phyloP scores from a whole-genome alignment of 2,888 invertebrate species.

The Morinoia aosen region DNA sequence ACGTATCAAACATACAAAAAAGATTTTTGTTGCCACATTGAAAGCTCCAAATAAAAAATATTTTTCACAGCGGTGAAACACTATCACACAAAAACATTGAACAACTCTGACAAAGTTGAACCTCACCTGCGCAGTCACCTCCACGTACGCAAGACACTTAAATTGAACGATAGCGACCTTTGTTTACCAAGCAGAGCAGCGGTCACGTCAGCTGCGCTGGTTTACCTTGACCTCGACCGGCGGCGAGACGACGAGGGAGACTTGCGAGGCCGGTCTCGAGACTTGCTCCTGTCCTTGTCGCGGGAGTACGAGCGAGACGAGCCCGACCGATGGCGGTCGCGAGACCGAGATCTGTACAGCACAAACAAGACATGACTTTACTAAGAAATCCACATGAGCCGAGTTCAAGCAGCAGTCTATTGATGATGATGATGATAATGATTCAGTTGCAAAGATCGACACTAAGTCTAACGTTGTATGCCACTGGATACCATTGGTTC shows the following conservation, averaged over 20 bases:
- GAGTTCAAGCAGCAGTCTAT: no score
- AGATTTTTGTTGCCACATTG: not conserved
- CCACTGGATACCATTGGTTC: no score
- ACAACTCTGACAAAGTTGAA: not conserved
- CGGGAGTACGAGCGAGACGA: conserved; percentile 35
- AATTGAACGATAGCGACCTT: conserved; percentile 52
- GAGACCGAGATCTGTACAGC: not conserved
- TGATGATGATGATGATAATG: no score
- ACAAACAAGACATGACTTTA: not conserved
- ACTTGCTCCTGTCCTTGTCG: conserved; percentile 38
- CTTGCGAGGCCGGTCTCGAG: conserved; percentile 24
- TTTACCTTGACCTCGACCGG: conserved; percentile 58
- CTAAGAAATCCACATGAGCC: no score
- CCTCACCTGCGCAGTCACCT: conserved; percentile 1
- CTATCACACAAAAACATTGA: not conserved
- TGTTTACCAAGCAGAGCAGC: conserved; percentile 53
- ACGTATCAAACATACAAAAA: not conserved
- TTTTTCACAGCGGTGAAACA: not conserved
- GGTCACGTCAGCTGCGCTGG: conserved; percentile 19
- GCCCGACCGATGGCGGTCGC: not conserved
- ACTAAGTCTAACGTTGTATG: no score
- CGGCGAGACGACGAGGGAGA: conserved; percentile 51
- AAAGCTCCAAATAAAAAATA: not conserved
- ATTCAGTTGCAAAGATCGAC: no score
- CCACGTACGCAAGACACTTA: not conserved